These are phyloP conservation scores for Chorisops tibialis DNA, from an alignment of 2,888 invertebrate genomes.

Conservation along the genomic window DNA sequence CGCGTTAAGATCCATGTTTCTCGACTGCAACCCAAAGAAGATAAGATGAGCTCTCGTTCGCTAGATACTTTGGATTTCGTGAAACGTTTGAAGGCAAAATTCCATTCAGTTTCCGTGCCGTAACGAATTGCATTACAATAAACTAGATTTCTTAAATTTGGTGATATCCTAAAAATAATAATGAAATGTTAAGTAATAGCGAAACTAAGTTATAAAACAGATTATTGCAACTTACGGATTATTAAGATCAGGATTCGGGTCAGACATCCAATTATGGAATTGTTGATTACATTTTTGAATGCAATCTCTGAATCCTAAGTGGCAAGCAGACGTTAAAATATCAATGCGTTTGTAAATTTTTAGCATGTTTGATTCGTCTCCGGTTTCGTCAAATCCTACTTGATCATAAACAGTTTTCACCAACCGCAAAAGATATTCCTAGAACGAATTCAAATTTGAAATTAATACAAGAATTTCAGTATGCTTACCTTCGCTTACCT, in stretches of 20 bases:
- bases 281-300: conserved; percentile 67
- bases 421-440: conserved; percentile 68
- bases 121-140: conserved; percentile 83
- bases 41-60: conserved; percentile 74
- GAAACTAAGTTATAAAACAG: too few species aligned
- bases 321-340: conserved; percentile 71
- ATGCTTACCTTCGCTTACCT: conserved; percentile 51
- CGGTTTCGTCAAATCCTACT: conserved; percentile 65
- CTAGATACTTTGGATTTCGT: conserved; percentile 71
- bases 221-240: conserved; percentile 64
- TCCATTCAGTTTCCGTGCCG: conserved; percentile 84
- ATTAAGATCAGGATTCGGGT: conserved; percentile 66
- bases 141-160: conserved; percentile 76
- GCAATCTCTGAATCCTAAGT: conserved; percentile 70
- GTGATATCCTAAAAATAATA: conserved; percentile 65
- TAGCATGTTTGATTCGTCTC: conserved; percentile 60
- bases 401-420: conserved; percentile 65
- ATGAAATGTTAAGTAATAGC: too few species aligned
- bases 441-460: conserved; percentile 33
- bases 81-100: conserved; percentile 81
- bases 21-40: conserved; percentile 76
- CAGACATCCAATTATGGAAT: conserved; percentile 72
- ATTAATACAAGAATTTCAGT: neutral
- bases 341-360: conserved; percentile 69
- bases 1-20: conserved; percentile 72